phyloP scores from a whole-genome alignment of 2,797 vertebrate genomes.

The Pseudotriccus pelzelni region DNA sequence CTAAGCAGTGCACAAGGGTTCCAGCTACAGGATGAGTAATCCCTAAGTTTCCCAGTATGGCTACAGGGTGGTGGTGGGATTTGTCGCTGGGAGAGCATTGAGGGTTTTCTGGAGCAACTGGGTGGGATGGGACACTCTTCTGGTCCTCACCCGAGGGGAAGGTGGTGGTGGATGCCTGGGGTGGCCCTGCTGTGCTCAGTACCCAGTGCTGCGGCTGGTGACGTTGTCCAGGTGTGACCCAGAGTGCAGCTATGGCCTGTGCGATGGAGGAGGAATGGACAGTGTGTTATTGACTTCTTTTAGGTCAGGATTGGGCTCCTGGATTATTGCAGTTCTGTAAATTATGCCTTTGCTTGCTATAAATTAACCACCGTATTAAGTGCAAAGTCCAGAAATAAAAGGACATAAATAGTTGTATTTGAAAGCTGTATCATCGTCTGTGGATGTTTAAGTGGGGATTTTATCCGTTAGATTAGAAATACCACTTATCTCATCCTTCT shows the following conservation, averaged over 20 bases:
- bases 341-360: constrained; percentile 41
- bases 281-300: neutral
- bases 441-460: constrained; percentile 66
- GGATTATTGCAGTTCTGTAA: constrained; percentile 28
- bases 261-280: neutral
- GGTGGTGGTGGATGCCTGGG: neutral
- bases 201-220: neutral
- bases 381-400: constrained; percentile 61
- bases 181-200: fast-evolving
- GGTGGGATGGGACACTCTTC: neutral
- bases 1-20: neutral
- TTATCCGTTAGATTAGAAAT: constrained; percentile 70
- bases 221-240: neutral
- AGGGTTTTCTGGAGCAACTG: neutral
- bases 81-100: neutral
- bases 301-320: neutral
- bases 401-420: constrained; percentile 61
- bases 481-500: constrained; percentile 73
- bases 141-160: neutral
- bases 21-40: neutral
- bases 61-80: neutral
- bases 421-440: constrained; percentile 54
- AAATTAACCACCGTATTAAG: constrained; percentile 60
- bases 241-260: fast-evolving
- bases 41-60: neutral